Base-by-base conservation (phyloP, 1,140 invertebrate genomes). In the Cydia strobilella region DNA sequence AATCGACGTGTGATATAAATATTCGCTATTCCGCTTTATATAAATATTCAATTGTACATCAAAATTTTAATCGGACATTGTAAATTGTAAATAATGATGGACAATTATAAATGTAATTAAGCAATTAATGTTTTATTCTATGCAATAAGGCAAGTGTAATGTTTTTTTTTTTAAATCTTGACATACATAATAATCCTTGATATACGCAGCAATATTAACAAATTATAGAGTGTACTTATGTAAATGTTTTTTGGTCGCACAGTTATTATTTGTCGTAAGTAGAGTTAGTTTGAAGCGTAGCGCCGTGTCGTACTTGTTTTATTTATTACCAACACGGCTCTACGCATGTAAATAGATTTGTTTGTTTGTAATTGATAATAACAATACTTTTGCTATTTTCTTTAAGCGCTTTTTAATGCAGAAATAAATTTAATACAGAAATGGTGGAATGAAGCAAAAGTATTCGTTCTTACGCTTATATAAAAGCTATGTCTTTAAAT, bases 401-500 rank as follows among this genome's bases (percentile, higher is more conserved):
- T 25, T 18, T 5, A 51, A 51, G 20, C 54, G 0, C 23, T 23
- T 59, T 23, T 59, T 7, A 9, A 35, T 10, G 62, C 20, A 65
- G 23, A 66, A 31, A 15, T 23, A 59, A 23, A 23, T 23, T 23
- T 3, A 23, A 10, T 13, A 18, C n/a, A 69, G 42, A 69, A 18
- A 15, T 39, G 13, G 15, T 31, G 63, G 63, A 78, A 23, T 72
- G 66, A 76, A 76, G 74, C 79, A 77, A 77, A 84, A 80, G 81
- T 82, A 45, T 83, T 84, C 84, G 79, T 79, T 81, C 76, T 75
- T 81, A 75, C 75, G 15, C 76, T 80, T 72, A 79, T 71, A 79
- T 77, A 76, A 75, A 63, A 69, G 23, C 62, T 76, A 78, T 72
- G 77, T 80, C 79, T 85, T 85, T 84, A 79, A 85, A 80, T 39